Evolutionary conservation across 2,797 vertebrate species (phyloP).

Genomic region (Lepidocolaptes lacrymiger): DNA sequence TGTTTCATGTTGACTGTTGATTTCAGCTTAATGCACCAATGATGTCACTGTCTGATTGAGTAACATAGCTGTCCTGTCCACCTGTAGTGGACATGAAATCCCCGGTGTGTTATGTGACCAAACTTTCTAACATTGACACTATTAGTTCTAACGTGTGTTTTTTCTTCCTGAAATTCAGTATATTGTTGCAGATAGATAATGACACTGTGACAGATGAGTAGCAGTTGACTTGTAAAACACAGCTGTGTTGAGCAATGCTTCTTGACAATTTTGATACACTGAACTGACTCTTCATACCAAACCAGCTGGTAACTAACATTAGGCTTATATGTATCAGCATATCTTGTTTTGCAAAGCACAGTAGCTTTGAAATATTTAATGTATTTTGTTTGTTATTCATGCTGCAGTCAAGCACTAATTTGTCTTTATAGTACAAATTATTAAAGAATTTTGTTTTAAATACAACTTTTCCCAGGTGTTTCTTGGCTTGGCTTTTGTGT

Average conservation of each 20-base stretch:
- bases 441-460: constrained; percentile 68
- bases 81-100: not conserved
- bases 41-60: not conserved
- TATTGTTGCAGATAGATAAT: not conserved
- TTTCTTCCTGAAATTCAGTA: not conserved
- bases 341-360: constrained; percentile 59
- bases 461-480: constrained; percentile 10
- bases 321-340: constrained; percentile 6
- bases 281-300: constrained; percentile 24
- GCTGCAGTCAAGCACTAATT: constrained; percentile 57
- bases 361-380: constrained; percentile 57
- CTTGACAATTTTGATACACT: constrained; percentile 35
- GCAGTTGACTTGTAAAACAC: not conserved
- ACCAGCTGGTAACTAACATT: constrained; percentile 29
- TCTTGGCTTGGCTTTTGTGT: not conserved
- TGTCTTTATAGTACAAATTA: constrained; percentile 60
- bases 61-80: not conserved
- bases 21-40: not conserved
- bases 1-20: not conserved
- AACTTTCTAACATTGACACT: not conserved
- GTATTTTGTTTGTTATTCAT: constrained; percentile 60
- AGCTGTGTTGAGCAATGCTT: constrained; percentile 5
- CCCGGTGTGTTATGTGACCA: not conserved
- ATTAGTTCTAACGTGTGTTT: not conserved
- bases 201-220: constrained; percentile 23